Conservation (phyloP, 2,113 vertebrate species). For the Ceyx cyanopectus region DNA sequence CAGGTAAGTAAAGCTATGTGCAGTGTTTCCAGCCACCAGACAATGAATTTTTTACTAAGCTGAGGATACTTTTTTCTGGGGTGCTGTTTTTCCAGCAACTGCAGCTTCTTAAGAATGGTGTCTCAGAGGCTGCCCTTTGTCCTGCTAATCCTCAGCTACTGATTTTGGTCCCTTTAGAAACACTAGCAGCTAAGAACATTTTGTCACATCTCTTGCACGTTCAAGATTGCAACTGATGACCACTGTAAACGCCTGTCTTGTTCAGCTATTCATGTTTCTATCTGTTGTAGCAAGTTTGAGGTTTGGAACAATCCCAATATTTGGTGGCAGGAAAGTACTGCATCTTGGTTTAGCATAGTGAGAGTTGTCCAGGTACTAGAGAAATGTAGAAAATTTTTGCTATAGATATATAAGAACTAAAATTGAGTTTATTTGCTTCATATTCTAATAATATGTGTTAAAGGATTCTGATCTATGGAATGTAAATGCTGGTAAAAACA, state of each 20-base stretch:
- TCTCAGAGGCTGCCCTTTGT: neutral
- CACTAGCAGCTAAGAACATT: neutral
- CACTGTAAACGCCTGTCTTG: neutral
- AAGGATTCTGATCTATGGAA: neutral
- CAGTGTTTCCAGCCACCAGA: neutral
- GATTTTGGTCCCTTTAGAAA: neutral
- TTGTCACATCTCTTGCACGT: neutral
- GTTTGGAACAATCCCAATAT: neutral
- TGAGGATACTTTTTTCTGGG: neutral
- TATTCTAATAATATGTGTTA: neutral
- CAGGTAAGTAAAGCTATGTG: neutral
- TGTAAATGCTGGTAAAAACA: neutral
- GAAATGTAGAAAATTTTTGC: neutral
- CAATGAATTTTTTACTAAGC: neutral
- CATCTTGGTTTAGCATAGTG: neutral
- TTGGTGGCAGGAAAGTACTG: neutral
- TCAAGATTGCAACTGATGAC: neutral
- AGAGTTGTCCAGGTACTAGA: neutral
- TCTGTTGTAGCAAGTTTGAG: neutral
- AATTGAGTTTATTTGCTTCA: neutral
- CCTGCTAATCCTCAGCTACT: constrained; percentile 46
- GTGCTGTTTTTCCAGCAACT: neutral
- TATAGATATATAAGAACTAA: neutral
- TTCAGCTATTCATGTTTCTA: neutral
- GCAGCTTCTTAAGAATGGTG: constrained; percentile 2